phyloP scores from a whole-genome alignment of 2,888 invertebrate species.

The Trichopria drosophilae region DNA sequence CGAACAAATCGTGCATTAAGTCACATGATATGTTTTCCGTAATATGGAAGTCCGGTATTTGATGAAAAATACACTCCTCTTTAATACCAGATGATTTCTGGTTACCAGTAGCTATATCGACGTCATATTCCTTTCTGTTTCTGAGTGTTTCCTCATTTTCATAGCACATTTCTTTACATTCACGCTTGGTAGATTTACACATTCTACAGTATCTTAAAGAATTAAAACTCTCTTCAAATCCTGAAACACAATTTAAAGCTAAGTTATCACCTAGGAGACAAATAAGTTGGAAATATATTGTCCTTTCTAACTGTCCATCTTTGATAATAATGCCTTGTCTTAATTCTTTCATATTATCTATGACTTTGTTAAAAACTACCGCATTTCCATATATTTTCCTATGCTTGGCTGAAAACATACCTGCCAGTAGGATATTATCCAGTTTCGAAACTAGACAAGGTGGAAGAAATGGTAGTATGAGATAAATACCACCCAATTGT shows the following conservation, averaged over 20 bases:
- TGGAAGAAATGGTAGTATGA: conserved; percentile 14
- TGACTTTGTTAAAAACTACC: conserved; percentile 12
- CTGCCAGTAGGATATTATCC: conserved; percentile 14
- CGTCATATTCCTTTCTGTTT: conserved; percentile 15
- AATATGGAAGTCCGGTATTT: conserved; percentile 26
- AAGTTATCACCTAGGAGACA: conserved; percentile 28
- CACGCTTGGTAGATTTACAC: conserved; percentile 12
- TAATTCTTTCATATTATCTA: conserved; percentile 21
- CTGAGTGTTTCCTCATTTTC: conserved; percentile 9
- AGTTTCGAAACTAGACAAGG: conserved; percentile 10
- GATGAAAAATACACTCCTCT: conserved; percentile 27
- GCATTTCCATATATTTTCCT: conserved; percentile 18
- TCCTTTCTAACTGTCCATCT: neutral
- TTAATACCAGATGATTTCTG: conserved; percentile 17
- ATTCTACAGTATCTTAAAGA: conserved; percentile 23
- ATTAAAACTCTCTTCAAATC: conserved; percentile 22
- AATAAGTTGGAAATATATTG: conserved; percentile 23
- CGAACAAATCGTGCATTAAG: conserved; percentile 23
- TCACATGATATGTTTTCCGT: conserved; percentile 26
- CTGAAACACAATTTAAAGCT: conserved; percentile 22
- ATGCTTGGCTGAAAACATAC: conserved; percentile 16
- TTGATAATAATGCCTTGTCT: conserved; percentile 11
- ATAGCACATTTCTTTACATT: conserved; percentile 19
- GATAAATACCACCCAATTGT: conserved; percentile 11
- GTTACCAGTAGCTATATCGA: conserved; percentile 15